Base-by-base conservation (phyloP, 2,797 vertebrate genomes). In the Cossypha dichroa region DNA sequence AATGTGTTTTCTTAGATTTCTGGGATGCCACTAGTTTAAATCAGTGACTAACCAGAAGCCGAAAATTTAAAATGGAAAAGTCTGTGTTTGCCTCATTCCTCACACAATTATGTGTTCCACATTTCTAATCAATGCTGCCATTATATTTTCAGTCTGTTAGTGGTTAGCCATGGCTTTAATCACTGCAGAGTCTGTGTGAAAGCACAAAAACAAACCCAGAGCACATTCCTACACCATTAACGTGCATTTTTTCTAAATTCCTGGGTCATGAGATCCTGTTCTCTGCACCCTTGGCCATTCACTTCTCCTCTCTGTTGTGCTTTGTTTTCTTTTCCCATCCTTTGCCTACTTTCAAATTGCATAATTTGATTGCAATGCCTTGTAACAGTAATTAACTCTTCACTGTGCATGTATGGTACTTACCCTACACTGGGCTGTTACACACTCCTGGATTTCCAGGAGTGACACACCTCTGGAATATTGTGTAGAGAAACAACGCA, bases 61-160 rank as follows among this genome's bases (percentile, higher is more conserved):
- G 67, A 48, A 67, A 41, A 56, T 85, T 90, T 67, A 29, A 79
- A 87, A 76, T 56, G 17, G 63, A 52, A 33, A 84, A 41, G 6
- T 8, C 36, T 78, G 2, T 46, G 3, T 63, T 88, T 79, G 36
- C 29, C 15, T 85, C 79, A 73, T 49, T 78, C 34, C 21, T 59
- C n/a, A 59, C 4, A 28, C 7, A 52, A 10, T 81, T 59, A 43
- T 74, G 6, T 15, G n/a, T 73, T 76, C 36, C 26, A 5, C 46
- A 33, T 67, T 86, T 95, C 36, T 88, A 54, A 79, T 91, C 6
- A 2, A 77, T 87, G 41, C 5, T 90, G 28, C 20, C 20, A 21
- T 92, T 92, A 23, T 74, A 34, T 90, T 85, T 83, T 56, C 64
- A 72, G 33, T 38, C 25, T 92, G 31, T n/a, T 29, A 21, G 13